Conservation (phyloP, 53 echinoderm and acorn worm genomes). For the Actinopyga echinites region DNA sequence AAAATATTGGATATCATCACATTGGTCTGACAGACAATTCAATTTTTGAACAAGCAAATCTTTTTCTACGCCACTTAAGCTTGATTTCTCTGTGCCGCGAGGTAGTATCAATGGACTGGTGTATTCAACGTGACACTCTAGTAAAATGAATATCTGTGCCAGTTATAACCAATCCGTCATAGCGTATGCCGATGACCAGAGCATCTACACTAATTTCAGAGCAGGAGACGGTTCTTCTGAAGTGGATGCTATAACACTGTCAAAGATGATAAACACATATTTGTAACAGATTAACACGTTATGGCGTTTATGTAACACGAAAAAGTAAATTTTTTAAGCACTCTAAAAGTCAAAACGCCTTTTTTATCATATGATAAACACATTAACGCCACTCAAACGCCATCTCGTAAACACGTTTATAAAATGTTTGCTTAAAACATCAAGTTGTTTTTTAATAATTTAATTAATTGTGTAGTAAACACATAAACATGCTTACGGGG, state of each 20-base stretch:
- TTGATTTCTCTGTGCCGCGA: constrained; percentile 12
- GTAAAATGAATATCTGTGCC: not conserved
- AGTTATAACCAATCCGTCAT: not conserved
- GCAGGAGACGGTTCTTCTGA: constrained; percentile 11
- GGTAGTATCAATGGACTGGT: constrained; percentile 39
- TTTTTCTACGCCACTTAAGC: not conserved
- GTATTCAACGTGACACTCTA: constrained; percentile 24
- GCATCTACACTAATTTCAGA: constrained; percentile 14
- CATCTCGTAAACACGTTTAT: no score
- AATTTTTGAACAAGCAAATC: constrained; percentile 13
- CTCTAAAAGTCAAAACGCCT: no score
- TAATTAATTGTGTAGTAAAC: no score
- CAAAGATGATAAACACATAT: no score
- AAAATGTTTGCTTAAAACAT: no score
- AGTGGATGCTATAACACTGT: not conserved
- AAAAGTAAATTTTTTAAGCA: no score
- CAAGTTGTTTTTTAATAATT: no score
- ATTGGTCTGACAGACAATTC: constrained; percentile 6
- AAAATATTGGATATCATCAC: constrained; percentile 1
- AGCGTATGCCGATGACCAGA: constrained; percentile 45
- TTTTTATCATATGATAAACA: no score
- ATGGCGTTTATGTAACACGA: no score
- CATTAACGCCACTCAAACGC: no score
- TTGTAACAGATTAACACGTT: no score
- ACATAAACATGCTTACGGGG: no score